Evolutionary conservation across 1,140 invertebrate genomes (phyloP).

Genomic region (Musca vetustissima): DNA sequence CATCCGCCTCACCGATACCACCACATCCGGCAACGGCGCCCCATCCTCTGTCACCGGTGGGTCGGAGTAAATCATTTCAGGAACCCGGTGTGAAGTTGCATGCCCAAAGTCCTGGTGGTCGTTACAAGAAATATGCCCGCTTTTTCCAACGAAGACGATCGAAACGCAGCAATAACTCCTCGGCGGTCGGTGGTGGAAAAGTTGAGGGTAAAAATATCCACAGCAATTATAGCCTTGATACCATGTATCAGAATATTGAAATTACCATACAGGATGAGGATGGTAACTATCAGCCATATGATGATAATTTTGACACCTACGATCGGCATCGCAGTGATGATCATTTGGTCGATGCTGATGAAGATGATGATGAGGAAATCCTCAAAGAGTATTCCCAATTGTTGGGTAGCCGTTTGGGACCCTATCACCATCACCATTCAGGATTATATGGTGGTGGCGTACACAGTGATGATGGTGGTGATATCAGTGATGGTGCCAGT

Average conservation of each 20-base stretch:
- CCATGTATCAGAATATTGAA: constrained; percentile 51
- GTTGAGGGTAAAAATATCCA: background rate
- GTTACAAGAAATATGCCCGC: constrained; percentile 46
- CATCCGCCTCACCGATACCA: constrained; percentile 41
- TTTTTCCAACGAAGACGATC: constrained; percentile 47
- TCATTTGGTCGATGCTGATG: constrained; percentile 32
- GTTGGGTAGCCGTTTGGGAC: constrained; percentile 26
- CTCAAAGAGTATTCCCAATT: constrained; percentile 19
- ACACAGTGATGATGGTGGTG: constrained; percentile 43
- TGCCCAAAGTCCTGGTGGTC: constrained; percentile 29
- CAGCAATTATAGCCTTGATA: constrained; percentile 49
- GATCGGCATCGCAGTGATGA: constrained; percentile 22
- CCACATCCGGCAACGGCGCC: constrained; percentile 2
- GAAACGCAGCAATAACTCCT: constrained; percentile 35
- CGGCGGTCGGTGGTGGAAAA: background rate
- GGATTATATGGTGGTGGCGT: constrained; percentile 18
- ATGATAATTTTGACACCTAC: constrained; percentile 46
- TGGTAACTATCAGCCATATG: constrained; percentile 49
- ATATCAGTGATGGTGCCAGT: constrained; percentile 46
- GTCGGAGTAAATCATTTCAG: constrained; percentile 54
- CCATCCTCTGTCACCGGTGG: constrained; percentile 40
- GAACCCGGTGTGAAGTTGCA: constrained; percentile 40
- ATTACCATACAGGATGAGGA: constrained; percentile 54
- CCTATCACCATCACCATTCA: constrained; percentile 12
- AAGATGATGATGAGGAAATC: constrained; percentile 40